Evolutionary conservation across 2,113 vertebrate genomes (phyloP).

Genomic region (Mastomys coucha): DNA sequence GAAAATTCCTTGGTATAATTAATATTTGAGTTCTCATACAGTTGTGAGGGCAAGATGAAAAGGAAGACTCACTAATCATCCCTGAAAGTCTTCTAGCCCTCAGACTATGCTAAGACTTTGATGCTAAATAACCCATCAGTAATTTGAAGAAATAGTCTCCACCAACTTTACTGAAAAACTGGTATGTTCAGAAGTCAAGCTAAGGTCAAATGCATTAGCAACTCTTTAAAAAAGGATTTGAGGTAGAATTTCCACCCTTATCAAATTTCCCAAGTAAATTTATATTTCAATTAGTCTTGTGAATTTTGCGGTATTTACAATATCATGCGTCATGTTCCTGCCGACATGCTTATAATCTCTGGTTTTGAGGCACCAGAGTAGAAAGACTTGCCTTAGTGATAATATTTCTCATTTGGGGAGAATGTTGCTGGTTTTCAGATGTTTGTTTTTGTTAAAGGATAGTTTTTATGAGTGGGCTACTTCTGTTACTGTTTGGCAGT

Average conservation of each 20-base stretch:
- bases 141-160: neutral
- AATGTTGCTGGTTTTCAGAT: neutral
- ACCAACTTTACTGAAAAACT: neutral
- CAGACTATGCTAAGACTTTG: neutral
- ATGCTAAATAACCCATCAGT: neutral
- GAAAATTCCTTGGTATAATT: neutral
- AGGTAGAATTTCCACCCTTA: neutral
- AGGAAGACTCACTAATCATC: neutral
- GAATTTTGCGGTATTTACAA: neutral
- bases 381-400: neutral
- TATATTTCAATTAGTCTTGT: constrained; percentile 10
- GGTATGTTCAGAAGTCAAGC: constrained; percentile 1
- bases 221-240: neutral
- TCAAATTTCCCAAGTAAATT: neutral
- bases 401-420: neutral
- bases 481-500: constrained; percentile 19
- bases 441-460: neutral
- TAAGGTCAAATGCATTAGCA: neutral
- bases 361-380: neutral
- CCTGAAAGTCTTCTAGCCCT: neutral
- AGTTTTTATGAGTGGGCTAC: neutral
- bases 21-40: neutral
- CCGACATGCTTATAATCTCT: neutral
- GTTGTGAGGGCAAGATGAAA: neutral
- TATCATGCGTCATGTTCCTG: neutral